A percentile compares a stretch with the other conserved stretches of the same genome.
Evolutionary conservation across 2,888 invertebrate species (phyloP).

Genomic region (Corbicula japonica): DNA sequence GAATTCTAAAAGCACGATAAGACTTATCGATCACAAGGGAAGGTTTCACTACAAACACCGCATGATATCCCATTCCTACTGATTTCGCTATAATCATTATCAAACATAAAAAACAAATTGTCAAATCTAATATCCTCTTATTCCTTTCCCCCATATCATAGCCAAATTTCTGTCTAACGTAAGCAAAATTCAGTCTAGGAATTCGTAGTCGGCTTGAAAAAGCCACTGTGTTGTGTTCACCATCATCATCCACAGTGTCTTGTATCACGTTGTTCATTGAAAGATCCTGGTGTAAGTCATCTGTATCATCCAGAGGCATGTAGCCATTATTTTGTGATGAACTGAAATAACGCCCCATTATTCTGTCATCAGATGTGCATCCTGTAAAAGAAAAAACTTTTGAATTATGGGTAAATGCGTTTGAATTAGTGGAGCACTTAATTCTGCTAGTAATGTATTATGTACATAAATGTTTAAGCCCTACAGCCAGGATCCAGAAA

Average conservation of each 20-base stretch:
- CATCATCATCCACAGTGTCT: conserved; percentile 15
- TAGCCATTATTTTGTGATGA: too few species aligned
- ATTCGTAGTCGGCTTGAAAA: conserved; percentile 11
- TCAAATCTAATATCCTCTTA: conserved; percentile 28
- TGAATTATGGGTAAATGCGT: too few species aligned
- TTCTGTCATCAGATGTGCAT: too few species aligned
- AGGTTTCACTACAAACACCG: conserved; percentile 73
- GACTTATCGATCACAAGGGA: conserved; percentile 82
- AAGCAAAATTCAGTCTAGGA: conserved; percentile 34
- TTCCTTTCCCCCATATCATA: neutral
- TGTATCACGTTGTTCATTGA: conserved; percentile 5
- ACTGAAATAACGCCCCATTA: too few species aligned
- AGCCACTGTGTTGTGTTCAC: neutral
- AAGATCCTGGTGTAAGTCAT: conserved; percentile 4
- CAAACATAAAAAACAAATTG: conserved; percentile 66
- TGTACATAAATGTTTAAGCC: too few species aligned
- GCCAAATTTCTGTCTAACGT: conserved; percentile 15
- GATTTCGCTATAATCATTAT: conserved; percentile 57
- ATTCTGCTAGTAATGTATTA: too few species aligned
- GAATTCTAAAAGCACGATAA: conserved; percentile 82
- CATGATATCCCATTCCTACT: conserved; percentile 72
- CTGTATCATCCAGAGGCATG: conserved; percentile 17
- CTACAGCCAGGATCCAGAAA: too few species aligned
- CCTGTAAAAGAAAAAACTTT: too few species aligned
- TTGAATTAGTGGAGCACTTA: too few species aligned